phyloP scores from a whole-genome alignment of 2,797 vertebrate species.

The Alauda arvensis region DNA sequence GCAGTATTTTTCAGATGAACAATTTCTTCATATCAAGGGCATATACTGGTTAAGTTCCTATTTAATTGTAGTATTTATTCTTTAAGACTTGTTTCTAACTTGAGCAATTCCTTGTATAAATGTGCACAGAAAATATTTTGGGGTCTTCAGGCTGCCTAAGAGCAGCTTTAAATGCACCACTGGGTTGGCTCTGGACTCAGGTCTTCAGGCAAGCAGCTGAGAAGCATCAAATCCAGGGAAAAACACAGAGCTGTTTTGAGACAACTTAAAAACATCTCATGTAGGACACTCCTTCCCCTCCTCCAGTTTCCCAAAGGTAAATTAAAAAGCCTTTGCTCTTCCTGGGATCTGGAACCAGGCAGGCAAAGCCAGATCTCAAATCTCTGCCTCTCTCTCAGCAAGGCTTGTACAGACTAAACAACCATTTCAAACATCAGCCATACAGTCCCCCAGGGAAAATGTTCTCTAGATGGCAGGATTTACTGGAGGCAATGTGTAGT shows the following conservation, averaged over 20 bases:
- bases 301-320: neutral
- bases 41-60: neutral
- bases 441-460: neutral
- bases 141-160: neutral
- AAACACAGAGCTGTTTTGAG: neutral
- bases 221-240: neutral
- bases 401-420: neutral
- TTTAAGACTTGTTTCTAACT: neutral
- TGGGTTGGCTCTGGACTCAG: neutral
- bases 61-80: neutral
- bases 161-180: neutral
- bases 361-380: neutral
- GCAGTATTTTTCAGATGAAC: neutral
- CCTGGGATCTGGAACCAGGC: neutral
- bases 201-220: neutral
- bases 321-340: neutral
- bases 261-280: neutral
- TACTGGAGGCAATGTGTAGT: neutral
- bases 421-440: neutral
- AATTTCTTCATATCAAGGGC: neutral
- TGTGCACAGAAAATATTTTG: rapidly evolving
- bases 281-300: neutral
- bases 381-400: neutral
- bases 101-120: neutral
- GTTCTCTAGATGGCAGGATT: neutral